Evolutionary conservation across 2,113 vertebrate genomes (phyloP).

Genomic region (Astur gentilis): DNA sequence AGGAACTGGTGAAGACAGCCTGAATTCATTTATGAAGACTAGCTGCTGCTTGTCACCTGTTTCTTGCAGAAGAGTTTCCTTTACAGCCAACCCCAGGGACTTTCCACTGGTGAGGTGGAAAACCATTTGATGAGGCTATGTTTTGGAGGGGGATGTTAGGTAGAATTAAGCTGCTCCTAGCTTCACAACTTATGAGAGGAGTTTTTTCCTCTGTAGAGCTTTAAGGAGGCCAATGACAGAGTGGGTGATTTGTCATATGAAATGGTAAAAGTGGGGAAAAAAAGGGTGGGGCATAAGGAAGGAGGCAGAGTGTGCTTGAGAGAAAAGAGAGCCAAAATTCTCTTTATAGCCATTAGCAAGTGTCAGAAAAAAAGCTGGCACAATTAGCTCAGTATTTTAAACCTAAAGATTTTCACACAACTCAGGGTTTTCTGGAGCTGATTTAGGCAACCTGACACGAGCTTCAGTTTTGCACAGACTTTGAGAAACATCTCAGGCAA

Average conservation of each 20-base stretch:
- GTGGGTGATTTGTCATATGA: background rate
- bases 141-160: background rate
- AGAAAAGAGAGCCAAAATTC: background rate
- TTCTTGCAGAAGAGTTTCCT: background rate
- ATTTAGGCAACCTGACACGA: background rate
- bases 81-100: background rate
- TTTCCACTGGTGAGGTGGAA: background rate
- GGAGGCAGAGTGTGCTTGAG: background rate
- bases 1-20: background rate
- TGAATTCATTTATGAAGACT: background rate
- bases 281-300: background rate
- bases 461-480: background rate
- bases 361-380: background rate
- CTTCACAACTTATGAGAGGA: background rate
- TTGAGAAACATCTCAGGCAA: background rate
- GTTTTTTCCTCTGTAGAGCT: background rate
- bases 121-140: background rate
- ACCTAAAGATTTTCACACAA: background rate
- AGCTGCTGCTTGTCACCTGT: background rate
- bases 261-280: background rate
- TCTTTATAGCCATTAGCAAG: background rate
- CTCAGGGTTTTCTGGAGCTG: background rate
- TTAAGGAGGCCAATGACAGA: background rate
- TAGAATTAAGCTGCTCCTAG: background rate
- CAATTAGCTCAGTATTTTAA: background rate